Percentiles rank a stretch among this genome's conserved stretches.
Evolutionary conservation across 2,113 vertebrate genomes (phyloP).

Genomic region (Eupsittula cactorum): DNA sequence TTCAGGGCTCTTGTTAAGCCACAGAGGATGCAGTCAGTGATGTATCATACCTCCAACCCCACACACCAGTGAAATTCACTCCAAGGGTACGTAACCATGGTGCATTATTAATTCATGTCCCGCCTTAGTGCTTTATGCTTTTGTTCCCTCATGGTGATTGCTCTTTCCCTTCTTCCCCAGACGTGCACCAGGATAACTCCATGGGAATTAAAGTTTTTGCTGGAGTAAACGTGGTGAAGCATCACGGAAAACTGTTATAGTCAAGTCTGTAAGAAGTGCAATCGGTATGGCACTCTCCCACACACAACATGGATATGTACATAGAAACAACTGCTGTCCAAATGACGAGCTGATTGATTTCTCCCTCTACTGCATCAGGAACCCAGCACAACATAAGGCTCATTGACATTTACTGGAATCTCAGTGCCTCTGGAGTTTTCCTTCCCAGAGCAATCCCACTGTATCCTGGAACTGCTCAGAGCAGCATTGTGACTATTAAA

Average conservation of each 20-base stretch:
- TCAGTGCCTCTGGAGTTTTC: not conserved
- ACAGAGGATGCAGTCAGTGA: not conserved
- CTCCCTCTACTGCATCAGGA: not conserved
- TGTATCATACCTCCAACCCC: not conserved
- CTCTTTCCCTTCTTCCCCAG: not conserved
- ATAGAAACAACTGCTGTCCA: not conserved
- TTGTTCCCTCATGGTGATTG: not conserved
- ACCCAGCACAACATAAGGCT: not conserved
- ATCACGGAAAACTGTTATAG: not conserved
- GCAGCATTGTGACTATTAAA: not conserved
- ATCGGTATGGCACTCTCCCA: not conserved
- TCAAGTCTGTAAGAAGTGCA: not conserved
- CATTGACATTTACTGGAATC: not conserved
- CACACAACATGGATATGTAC: not conserved
- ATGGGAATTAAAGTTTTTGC: not conserved
- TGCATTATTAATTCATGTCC: not conserved
- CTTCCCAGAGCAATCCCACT: not conserved
- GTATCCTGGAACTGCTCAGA: not conserved
- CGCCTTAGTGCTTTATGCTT: not conserved
- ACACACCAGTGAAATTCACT: not conserved
- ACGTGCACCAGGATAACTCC: not conserved
- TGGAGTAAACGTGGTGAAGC: accelerated
- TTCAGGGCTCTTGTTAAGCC: not conserved
- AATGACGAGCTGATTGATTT: not conserved
- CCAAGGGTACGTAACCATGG: not conserved